Conservation (phyloP, 2,113 vertebrate species). For the Ophthalmolycus amberensis region DNA sequence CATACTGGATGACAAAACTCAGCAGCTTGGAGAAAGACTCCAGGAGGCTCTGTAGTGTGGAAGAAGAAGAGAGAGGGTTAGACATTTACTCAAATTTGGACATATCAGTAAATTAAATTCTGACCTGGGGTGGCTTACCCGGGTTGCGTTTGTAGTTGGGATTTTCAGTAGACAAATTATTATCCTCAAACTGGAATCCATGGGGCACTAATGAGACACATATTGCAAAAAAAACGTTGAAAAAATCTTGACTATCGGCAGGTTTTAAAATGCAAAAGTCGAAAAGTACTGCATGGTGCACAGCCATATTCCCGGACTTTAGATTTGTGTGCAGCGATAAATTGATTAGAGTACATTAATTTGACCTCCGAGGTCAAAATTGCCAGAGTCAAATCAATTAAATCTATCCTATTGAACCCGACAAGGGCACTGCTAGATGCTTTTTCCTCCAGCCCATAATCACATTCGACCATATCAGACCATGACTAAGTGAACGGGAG, state of each 20-base stretch:
- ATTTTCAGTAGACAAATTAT: conserved; percentile 99
- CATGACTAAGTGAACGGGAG: conserved; percentile 59
- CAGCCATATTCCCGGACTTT: conserved; percentile 23
- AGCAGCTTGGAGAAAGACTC: conserved; percentile 98
- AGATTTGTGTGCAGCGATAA: conserved; percentile 20
- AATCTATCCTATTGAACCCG: conserved; percentile 45
- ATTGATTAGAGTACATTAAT: conserved; percentile 37
- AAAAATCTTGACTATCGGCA: neutral
- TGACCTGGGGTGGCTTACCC: conserved; percentile 84
- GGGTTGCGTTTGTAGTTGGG: conserved; percentile 92
- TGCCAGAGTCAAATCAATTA: conserved; percentile 65
- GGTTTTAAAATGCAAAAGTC: conserved; percentile 8
- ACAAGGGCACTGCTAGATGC: conserved; percentile 59
- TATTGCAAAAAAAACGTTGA: neutral
- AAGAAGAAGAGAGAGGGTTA: conserved; percentile 17
- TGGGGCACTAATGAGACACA: conserved; percentile 87
- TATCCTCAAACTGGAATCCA: conserved; percentile 97
- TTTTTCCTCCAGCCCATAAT: conserved; percentile 63
- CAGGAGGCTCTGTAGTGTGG: conserved; percentile 91
- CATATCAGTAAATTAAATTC: conserved; percentile 3
- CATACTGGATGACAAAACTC: conserved; percentile 98
- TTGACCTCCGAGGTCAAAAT: conserved; percentile 70
- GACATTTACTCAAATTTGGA: conserved; percentile 12
- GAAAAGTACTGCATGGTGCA: neutral
- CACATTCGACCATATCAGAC: conserved; percentile 72